These are phyloP conservation scores for Phortica okadai DNA, from an alignment of 2,888 invertebrate genomes.

Conservation along the genomic window DNA sequence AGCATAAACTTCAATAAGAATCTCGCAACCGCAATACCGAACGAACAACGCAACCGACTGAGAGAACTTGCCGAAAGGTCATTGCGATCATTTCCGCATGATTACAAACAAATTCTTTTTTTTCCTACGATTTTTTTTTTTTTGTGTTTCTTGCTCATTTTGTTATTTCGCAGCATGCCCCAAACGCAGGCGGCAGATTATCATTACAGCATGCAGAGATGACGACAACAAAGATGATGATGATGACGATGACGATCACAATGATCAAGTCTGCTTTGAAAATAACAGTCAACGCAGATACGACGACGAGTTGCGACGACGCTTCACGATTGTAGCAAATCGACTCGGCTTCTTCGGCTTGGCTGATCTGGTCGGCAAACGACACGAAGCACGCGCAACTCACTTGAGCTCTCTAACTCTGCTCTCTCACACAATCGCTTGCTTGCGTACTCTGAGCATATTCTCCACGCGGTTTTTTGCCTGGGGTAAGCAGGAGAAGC, in stretches of 20 bases:
- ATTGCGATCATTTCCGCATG: slow-evolving; percentile 74
- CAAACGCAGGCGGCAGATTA: slow-evolving; percentile 4
- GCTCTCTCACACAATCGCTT: background rate
- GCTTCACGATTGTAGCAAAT: background rate
- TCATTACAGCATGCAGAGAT: background rate
- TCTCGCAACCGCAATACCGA: slow-evolving; percentile 44
- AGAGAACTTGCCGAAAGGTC: slow-evolving; percentile 70
- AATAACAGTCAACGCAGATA: background rate
- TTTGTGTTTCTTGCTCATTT: background rate
- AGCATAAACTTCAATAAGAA: slow-evolving; percentile 35
- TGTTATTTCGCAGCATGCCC: slow-evolving; percentile 36
- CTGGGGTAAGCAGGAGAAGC: slow-evolving; percentile 48
- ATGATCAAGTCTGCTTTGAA: background rate
- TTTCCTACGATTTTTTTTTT: slow-evolving; percentile 3
- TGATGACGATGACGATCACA: background rate
- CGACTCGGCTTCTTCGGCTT: background rate
- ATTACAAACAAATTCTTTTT: slow-evolving; percentile 67
- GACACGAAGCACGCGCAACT: background rate
- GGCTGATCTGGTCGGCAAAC: background rate
- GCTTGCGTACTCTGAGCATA: background rate
- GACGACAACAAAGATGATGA: background rate
- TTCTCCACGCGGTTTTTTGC: background rate
- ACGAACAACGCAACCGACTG: background rate
- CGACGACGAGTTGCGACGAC: background rate
- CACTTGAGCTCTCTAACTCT: background rate